Evolutionary conservation across 2,888 invertebrate genomes (phyloP), one percentile per base, ranked within the genome.

Genomic region (Rhyacophila evoluta): DNA sequence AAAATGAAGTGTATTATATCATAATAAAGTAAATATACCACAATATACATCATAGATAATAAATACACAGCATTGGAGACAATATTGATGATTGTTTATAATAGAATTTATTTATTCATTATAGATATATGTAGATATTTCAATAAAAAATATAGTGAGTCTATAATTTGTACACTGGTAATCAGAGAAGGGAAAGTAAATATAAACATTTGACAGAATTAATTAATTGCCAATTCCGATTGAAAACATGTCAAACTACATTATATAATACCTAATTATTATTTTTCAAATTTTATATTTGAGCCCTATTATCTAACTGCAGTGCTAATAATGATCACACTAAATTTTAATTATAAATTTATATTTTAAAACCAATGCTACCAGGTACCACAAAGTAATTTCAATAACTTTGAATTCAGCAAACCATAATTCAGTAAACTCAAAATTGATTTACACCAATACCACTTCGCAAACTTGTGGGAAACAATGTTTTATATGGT

Each of bases 1-100:
- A 25, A 55, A 55, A 55, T 6, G 25, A 55, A 8, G 8, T 19
- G 19, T 55, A 33, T 55, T 8, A 55, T 55, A 55, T 55, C 55
- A 55, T 19, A 55, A 55, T 41, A 55, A 55, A 55, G 55, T 55
- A 55, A 55, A 19, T 55, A 55, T 55, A 55, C 55, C 15, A 55
- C 55, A 55, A 25, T 55, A 25, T 55, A 25, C 25, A 25, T 8
- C 6, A 55, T 19, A 25, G 55, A 55, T 19, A 55, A 55, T n/a
- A n/a, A n/a, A n/a, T 55, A 15, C 19, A 55, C 55, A 55, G 55
- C 2, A 19, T 55, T 19, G 19, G 19, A 8, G 19, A 55, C 19
- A 55, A 55, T 55, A 55, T 55, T 19, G 19, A 19, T 10, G 25
- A 55, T 55, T 10, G 8, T 55, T 55, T 55, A 41, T 41, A 55